Conservation (phyloP, 1,140 invertebrate species). For the Cecropterus lyciades region DNA sequence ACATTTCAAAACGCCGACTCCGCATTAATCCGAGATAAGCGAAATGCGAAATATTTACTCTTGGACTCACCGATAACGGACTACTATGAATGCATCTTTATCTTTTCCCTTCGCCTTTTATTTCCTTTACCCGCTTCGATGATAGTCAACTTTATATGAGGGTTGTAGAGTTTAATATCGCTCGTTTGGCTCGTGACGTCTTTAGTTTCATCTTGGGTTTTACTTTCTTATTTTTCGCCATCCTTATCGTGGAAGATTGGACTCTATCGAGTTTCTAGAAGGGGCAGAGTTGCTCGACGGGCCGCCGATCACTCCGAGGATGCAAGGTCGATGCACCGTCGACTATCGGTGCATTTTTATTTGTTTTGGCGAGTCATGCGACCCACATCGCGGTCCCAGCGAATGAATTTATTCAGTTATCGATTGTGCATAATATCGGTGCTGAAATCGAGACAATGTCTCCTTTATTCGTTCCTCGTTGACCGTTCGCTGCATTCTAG, state of each 20-base stretch:
- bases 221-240: conserved; percentile 77
- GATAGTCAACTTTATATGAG: conserved; percentile 43
- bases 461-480: conserved; percentile 38
- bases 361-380: conserved; percentile 79
- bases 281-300: conserved; percentile 47
- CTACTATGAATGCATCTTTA: conserved; percentile 76
- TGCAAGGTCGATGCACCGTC: conserved; percentile 78
- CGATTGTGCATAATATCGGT: conserved; percentile 79
- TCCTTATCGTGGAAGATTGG: conserved; percentile 46
- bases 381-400: conserved; percentile 71
- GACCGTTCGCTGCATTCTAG: conserved; percentile 29
- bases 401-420: conserved; percentile 83
- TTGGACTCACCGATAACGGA: conserved; percentile 66
- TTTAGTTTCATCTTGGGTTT: conserved; percentile 79
- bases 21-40: conserved; percentile 75
- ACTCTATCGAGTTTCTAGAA: conserved; percentile 49
- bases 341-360: conserved; percentile 80
- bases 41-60: conserved; percentile 80
- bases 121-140: conserved; percentile 39
- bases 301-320: conserved; percentile 48
- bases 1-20: conserved; percentile 67
- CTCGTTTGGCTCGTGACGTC: conserved; percentile 48
- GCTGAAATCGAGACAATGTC: conserved; percentile 50
- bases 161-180: conserved; percentile 51
- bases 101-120: conserved; percentile 65